Conservation (phyloP, 2,113 vertebrate species). For the Lates calcarifer region DNA sequence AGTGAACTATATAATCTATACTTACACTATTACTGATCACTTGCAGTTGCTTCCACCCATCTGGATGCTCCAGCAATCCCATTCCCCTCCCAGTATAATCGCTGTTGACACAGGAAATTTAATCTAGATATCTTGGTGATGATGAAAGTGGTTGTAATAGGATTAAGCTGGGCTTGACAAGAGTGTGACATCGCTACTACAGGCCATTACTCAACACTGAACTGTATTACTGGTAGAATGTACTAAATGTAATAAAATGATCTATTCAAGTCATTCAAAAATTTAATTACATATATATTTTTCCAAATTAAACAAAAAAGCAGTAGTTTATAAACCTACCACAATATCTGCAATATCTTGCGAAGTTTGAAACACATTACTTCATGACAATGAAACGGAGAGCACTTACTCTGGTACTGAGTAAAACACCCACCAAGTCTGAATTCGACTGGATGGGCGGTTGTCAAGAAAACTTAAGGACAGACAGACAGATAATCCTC, state of each 20-base stretch:
- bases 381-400: background rate
- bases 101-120: constrained; percentile 75
- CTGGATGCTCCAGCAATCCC: constrained; percentile 68
- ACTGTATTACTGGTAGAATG: constrained; percentile 12
- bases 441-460: too few relatives aligned
- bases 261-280: background rate
- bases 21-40: constrained; percentile 71
- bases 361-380: background rate
- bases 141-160: constrained; percentile 83
- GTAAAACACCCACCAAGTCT: too few relatives aligned
- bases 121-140: constrained; percentile 78
- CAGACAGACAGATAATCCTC: too few relatives aligned
- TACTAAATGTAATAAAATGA: background rate
- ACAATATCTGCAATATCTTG: too few relatives aligned
- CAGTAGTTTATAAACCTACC: background rate
- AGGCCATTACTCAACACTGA: constrained; percentile 53
- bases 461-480: too few relatives aligned
- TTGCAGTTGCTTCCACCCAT: constrained; percentile 64
- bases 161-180: constrained; percentile 75
- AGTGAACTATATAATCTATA: constrained; percentile 60
- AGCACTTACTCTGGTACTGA: too few relatives aligned
- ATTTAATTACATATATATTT: too few relatives aligned
- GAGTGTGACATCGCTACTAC: constrained; percentile 66
- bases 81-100: constrained; percentile 59
- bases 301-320: background rate